These are phyloP conservation scores for Scortum barcoo DNA, from an alignment of 2,113 vertebrate genomes.

Conservation along the genomic window DNA sequence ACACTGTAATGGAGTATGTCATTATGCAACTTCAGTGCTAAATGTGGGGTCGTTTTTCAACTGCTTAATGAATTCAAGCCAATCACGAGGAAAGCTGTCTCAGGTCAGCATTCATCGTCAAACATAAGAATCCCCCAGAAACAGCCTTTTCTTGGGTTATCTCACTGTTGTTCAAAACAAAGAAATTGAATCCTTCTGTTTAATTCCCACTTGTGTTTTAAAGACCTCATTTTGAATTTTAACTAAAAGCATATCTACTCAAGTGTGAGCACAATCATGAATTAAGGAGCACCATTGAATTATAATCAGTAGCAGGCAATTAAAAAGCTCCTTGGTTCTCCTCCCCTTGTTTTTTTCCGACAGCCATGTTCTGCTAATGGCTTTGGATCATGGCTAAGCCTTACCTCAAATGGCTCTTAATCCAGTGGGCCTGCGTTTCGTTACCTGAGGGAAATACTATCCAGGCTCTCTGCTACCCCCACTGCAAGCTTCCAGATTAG, in stretches of 20 bases:
- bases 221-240: constrained; percentile 15
- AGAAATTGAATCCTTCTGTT: background rate
- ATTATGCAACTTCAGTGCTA: background rate
- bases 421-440: constrained; percentile 92
- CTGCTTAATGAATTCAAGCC: background rate
- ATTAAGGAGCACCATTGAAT: constrained; percentile 76
- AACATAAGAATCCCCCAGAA: background rate
- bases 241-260: background rate
- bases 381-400: constrained; percentile 93
- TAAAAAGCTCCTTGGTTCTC: constrained; percentile 83
- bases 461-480: constrained; percentile 84
- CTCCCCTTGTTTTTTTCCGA: constrained; percentile 74
- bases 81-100: background rate
- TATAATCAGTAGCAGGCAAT: constrained; percentile 90
- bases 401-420: constrained; percentile 97
- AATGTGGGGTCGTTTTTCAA: background rate
- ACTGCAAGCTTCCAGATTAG: constrained; percentile 88
- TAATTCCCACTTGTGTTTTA: background rate
- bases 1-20: background rate
- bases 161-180: background rate
- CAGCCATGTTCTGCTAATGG: constrained; percentile 92
- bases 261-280: background rate
- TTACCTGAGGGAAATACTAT: constrained; percentile 99
- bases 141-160: background rate
- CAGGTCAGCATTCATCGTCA: background rate